Evolutionary conservation across 2,113 vertebrate species (phyloP), one percentile per base, ranked within the genome.

Genomic region (Micronycteris hirsuta): DNA sequence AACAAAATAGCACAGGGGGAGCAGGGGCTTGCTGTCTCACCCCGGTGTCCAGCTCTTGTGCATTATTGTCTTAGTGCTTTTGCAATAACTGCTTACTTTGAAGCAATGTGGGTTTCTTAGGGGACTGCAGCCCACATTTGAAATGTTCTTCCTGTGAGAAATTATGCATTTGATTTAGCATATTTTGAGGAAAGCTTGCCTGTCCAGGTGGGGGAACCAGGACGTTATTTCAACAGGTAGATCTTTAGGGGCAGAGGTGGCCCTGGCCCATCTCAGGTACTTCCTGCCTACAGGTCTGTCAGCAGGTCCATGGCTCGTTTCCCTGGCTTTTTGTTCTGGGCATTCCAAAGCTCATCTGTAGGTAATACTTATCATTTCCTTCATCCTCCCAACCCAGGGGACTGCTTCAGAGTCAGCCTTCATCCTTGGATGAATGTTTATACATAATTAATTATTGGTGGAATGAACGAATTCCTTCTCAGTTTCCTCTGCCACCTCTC

Each of bases 91-190:
- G 4, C 52, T 56, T 58, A 76, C 49, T 93, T 81, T 58, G 67
- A 82, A 56, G 38, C 47, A 17, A 3, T 65, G 52, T 78, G 73
- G 78, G 20, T 93, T 71, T 96, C 93, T 84, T 92, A 92, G 94
- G 76, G 33, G 16, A 47, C 3, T 67, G 96, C 70, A 92, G 71
- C 31, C 28, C 61, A 43, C 65, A 83, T 52, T 41, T 70, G 91
- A 92, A 77, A 81, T 58, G 19, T 54, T 78, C 70, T 94, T 96
- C 94, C 52, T 90, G 65, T 87, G 77, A 84, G 71, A 91, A 86
- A 70, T 78, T 33, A 38, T 13, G 31, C 4, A 0, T 52, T 52
- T 58, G 65, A 86, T 76, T 74, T 70, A 71, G n/a, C 43, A 38
- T 54, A 74, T 77, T 70, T 70, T 49, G 71, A 76, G 65, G 70